Conservation (phyloP, 2,888 invertebrate genomes). For the Stenolophus ochropezus region DNA sequence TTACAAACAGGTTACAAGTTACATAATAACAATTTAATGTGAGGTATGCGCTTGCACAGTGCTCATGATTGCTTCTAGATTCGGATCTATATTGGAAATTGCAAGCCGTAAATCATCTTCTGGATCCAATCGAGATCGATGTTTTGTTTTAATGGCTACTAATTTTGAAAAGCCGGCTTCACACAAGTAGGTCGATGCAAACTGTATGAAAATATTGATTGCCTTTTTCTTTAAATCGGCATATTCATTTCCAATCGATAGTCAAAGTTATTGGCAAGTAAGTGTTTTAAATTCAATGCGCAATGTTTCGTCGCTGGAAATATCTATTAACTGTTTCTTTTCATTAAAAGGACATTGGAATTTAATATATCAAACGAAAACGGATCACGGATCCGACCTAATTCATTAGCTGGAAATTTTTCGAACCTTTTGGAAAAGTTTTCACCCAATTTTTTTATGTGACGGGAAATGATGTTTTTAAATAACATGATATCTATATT, state of each 20-base stretch:
- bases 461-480: too few species aligned
- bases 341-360: too few species aligned
- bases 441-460: too few species aligned
- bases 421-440: conserved; percentile 22
- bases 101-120: neutral
- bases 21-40: conserved; percentile 59
- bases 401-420: conserved; percentile 15
- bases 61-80: neutral
- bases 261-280: conserved; percentile 28
- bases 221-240: neutral
- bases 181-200: conserved; percentile 2
- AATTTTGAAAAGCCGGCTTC: neutral
- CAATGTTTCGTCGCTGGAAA: neutral
- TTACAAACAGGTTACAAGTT: too few species aligned
- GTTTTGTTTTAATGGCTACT: conserved; percentile 44
- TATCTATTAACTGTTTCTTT: too few species aligned
- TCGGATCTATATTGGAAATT: neutral
- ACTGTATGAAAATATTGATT: neutral
- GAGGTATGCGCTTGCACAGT: neutral
- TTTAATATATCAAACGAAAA: conserved; percentile 39
- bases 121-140: neutral
- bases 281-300: conserved; percentile 3
- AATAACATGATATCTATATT: too few species aligned
- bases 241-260: conserved; percentile 47
- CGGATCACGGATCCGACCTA: conserved; percentile 52